These are phyloP conservation scores for Plectropomus leopardus DNA, from an alignment of 2,113 vertebrate genomes.

Conservation along the genomic window DNA sequence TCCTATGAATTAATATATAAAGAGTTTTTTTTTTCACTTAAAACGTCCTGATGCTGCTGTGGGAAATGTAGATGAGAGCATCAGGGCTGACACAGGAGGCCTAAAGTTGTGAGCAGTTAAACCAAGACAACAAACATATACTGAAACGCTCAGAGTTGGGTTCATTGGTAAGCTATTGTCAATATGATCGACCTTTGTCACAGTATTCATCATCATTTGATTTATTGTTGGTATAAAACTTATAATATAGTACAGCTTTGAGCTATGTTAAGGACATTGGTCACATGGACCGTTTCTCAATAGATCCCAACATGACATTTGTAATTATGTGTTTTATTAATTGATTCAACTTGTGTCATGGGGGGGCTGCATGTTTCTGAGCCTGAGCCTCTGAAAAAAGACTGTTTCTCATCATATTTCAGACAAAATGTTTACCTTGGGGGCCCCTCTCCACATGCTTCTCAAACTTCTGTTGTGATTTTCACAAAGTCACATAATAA, in stretches of 20 bases:
- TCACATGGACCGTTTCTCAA: not conserved
- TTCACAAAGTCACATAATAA: conserved; percentile 12
- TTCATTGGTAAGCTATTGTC: not conserved
- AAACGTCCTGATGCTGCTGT: not conserved
- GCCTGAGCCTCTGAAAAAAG: not conserved
- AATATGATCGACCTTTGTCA: not conserved
- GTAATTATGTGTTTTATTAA: not conserved
- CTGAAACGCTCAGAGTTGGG: not conserved
- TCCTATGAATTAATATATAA: not conserved
- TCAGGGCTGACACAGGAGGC: not conserved
- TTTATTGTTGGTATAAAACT: not conserved
- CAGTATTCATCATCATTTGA: not conserved
- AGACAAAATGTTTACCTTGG: conserved; percentile 1
- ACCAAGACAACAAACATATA: conserved; percentile 2
- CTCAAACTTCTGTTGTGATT: conserved; percentile 8
- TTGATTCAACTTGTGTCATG: not conserved
- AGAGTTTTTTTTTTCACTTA: not conserved
- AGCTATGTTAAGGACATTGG: no score
- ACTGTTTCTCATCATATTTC: not conserved
- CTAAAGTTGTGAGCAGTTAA: not conserved
- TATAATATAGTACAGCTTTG: not conserved
- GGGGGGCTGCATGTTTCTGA: not conserved
- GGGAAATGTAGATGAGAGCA: not conserved
- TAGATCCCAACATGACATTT: not conserved
- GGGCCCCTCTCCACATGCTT: conserved; percentile 5